Conservation (phyloP, 2,797 vertebrate species). For the Cyclura pinguis region DNA sequence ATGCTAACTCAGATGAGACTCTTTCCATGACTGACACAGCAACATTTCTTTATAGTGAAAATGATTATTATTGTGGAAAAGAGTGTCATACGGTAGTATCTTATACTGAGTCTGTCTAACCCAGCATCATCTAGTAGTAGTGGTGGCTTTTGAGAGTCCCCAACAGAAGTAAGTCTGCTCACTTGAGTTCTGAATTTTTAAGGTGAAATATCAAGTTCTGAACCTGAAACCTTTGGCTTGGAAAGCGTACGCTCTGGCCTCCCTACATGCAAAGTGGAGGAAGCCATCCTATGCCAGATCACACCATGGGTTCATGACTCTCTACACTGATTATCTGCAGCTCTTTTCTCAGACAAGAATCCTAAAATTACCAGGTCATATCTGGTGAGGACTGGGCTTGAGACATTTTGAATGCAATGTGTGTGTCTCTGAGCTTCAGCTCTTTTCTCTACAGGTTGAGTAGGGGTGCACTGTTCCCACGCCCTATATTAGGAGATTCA, state of each 20-base stretch:
- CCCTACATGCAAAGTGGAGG: background rate
- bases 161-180: background rate
- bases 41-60: no score
- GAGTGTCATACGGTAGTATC: background rate
- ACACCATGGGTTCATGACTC: no score
- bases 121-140: no score
- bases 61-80: background rate
- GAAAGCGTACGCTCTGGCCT: background rate
- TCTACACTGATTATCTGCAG: background rate
- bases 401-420: background rate
- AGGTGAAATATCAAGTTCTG: background rate
- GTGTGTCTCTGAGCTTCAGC: background rate
- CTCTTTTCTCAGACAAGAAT: background rate
- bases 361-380: background rate
- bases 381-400: background rate
- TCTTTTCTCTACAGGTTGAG: background rate
- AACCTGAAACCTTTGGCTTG: background rate
- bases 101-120: background rate
- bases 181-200: background rate
- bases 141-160: background rate
- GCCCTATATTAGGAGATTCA: background rate
- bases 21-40: no score
- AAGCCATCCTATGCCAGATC: background rate
- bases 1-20: no score
- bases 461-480: background rate